Evolutionary conservation across 2,113 vertebrate genomes (phyloP), one percentile per base, ranked within the genome.

Genomic region (Ardeotis arabs): DNA sequence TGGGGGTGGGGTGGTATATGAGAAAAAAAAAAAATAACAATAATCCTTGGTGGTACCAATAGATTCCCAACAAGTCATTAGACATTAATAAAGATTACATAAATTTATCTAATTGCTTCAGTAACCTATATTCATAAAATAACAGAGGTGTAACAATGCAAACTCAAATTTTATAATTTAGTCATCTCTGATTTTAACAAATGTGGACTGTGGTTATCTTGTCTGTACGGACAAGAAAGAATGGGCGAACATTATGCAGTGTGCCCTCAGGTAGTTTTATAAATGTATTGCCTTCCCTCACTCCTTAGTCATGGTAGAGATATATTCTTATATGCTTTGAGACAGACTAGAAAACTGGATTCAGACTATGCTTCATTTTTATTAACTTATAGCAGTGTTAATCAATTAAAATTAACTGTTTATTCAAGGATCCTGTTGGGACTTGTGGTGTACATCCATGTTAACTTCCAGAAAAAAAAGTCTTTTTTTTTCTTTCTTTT

Each of bases 391-490:
- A 77, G 2, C 4, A 72, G 56, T 49, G 2, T n/a, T 74, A 58
- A 58, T 73, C 9, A 88, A 68, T 39, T 37, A 16, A 39, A 75
- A 27, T 1, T 22, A 41, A 18, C 3, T 49, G 2, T 33, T 84
- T 95, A 52, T 73, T 81, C 7, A 70, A 27, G 39, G 0, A 77
- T 60, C 4, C 3, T 47, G 23, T 35, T 9, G 0, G 4, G 20
- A 62, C 7, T 62, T 86, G 17, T 27, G 21, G 18, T 21, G 2
- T 7, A 75, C 3, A 22, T 74, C 16, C 14, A 62, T 55, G 20
- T 50, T 47, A 77, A 47, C 1, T n/a, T 47, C 4, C 5, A 8
- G 12, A 13, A 11, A 17, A 3, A 3, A 2, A 8, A 0, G 22
- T 18, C 22, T n/a, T 50, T 7, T 4, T 2, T 14, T 18, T 21